phyloP scores from a whole-genome alignment of 2,797 vertebrate species.

The Myotis daubentonii region DNA sequence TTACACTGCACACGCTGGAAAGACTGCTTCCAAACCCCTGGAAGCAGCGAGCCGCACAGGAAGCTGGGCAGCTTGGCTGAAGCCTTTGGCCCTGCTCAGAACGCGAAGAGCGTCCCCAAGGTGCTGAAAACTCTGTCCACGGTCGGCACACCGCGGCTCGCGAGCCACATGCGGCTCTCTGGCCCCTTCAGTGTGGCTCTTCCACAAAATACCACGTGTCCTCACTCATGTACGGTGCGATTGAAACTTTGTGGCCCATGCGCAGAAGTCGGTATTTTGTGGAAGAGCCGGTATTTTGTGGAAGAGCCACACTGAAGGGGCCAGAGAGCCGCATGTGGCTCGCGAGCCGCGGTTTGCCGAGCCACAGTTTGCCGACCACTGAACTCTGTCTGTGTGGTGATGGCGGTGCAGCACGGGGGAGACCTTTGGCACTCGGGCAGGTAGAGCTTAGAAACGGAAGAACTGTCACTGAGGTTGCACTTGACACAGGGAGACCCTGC shows the following conservation, averaged over 20 bases:
- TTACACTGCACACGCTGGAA: neutral
- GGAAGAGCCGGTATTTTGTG: no score
- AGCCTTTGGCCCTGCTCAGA: neutral
- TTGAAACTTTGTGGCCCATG: no score
- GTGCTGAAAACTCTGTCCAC: neutral
- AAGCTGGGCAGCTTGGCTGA: neutral
- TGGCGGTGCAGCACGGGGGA: neutral
- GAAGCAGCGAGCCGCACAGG: neutral
- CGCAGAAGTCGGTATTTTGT: no score
- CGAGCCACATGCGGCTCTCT: no score
- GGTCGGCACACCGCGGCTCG: no score
- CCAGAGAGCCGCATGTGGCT: no score
- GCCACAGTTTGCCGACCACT: no score
- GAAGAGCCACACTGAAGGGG: no score
- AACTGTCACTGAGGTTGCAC: neutral
- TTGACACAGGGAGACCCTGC: neutral
- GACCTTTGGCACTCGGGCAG: neutral
- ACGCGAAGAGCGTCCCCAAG: neutral
- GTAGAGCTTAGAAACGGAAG: neutral
- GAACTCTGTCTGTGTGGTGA: neutral
- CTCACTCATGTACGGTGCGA: no score
- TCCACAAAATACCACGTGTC: no score
- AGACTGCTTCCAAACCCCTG: neutral
- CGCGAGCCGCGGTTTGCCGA: no score
- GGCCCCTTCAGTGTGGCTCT: no score